Conservation (phyloP, 1,140 invertebrate species). For the Bicyclus anynana region DNA sequence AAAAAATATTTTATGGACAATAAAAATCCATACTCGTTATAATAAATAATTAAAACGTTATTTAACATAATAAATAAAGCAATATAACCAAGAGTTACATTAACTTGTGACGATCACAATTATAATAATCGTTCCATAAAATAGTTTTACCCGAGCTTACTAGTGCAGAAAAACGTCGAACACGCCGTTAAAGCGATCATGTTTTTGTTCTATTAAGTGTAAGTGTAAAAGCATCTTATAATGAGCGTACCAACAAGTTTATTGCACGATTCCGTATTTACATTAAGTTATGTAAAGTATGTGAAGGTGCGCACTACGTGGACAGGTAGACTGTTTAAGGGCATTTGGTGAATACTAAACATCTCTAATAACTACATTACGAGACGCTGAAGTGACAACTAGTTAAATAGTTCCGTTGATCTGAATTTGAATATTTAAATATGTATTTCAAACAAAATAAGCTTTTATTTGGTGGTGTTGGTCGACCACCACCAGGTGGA, state of each 20-base stretch:
- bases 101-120: not conserved
- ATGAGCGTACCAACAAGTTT: conserved; percentile 5
- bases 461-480: no score
- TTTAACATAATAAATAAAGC: no score
- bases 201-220: not conserved
- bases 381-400: not conserved
- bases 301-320: conserved; percentile 5
- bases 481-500: no score
- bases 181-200: not conserved
- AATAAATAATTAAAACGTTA: no score
- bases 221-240: conserved; percentile 4
- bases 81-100: no score
- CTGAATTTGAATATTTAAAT: not conserved
- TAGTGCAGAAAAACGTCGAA: not conserved
- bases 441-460: no score
- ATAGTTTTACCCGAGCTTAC: not conserved
- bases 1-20: no score
- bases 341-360: not conserved
- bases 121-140: not conserved
- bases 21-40: no score
- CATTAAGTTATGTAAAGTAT: conserved; percentile 1
- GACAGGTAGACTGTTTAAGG: conserved; percentile 7
- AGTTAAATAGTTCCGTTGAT: not conserved
- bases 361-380: conserved; percentile 4
- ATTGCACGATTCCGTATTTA: conserved; percentile 6